These are phyloP conservation scores for Zhuqinia jingwanae DNA, from an alignment of 2,888 invertebrate genomes.

Conservation along the genomic window DNA sequence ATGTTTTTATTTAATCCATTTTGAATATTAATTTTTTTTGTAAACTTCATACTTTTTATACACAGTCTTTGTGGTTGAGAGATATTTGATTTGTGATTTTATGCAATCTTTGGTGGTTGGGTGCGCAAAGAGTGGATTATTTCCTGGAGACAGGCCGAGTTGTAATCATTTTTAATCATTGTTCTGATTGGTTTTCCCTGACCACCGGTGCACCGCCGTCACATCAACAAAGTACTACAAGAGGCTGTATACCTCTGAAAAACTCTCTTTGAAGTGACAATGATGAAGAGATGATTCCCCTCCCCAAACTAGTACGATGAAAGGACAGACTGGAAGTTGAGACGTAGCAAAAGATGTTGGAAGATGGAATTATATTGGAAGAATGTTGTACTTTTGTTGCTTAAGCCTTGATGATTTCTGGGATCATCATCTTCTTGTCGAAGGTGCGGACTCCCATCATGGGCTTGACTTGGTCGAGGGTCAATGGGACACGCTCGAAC, in stretches of 20 bases:
- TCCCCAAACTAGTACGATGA: background rate
- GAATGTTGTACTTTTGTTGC: too few relatives aligned
- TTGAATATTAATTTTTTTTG: too few relatives aligned
- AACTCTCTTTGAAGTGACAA: background rate
- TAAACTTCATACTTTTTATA: too few relatives aligned
- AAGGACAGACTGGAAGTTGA: constrained; percentile 18
- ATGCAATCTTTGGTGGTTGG: background rate
- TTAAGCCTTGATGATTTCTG: constrained; percentile 53
- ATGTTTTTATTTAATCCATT: too few relatives aligned
- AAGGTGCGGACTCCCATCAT: constrained; percentile 48
- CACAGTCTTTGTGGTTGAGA: background rate
- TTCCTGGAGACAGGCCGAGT: constrained; percentile 18
- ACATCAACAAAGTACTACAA: constrained; percentile 6
- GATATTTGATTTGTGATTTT: too few relatives aligned
- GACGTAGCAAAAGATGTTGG: constrained; percentile 1
- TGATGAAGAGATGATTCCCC: background rate
- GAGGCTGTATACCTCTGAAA: constrained; percentile 1
- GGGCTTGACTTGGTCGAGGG: constrained; percentile 11
- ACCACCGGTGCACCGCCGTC: background rate
- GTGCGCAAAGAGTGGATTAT: background rate
- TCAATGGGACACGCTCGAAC: background rate
- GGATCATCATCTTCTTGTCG: too few relatives aligned
- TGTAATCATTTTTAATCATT: background rate
- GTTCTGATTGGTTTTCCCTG: constrained; percentile 21
- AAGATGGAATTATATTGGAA: background rate